phyloP scores from a whole-genome alignment of 1,140 invertebrate species.

The Drosophila fuyamai region DNA sequence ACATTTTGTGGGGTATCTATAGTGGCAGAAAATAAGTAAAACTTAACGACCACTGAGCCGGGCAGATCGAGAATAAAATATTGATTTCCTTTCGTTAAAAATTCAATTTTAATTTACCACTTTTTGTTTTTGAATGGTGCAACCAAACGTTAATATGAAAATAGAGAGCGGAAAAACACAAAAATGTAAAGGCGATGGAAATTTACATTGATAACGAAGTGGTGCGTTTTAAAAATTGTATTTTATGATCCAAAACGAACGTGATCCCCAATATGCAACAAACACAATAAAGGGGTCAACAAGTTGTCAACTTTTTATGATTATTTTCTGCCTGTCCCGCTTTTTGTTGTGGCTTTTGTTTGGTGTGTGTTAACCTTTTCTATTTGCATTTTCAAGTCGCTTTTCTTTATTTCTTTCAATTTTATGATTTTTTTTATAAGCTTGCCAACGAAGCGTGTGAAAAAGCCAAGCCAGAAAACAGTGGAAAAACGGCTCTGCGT shows the following conservation, averaged over 20 bases:
- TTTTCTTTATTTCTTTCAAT: constrained; percentile 36
- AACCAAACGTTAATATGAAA: not conserved
- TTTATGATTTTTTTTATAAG: constrained; percentile 32
- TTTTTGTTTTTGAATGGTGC: not conserved
- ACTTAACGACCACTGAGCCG: too few relatives aligned
- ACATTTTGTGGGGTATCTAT: not conserved
- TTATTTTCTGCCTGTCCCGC: constrained; percentile 19
- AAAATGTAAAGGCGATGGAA: not conserved
- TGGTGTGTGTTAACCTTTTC: constrained; percentile 28
- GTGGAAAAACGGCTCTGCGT: constrained; percentile 17
- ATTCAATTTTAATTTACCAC: constrained; percentile 5
- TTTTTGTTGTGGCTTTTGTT: constrained; percentile 20
- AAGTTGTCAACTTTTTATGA: constrained; percentile 56
- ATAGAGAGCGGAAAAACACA: constrained; percentile 4
- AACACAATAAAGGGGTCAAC: constrained; percentile 44
- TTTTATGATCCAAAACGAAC: constrained; percentile 41
- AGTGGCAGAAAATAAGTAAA: not conserved
- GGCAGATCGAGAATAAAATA: constrained; percentile 1
- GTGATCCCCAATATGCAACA: constrained; percentile 41
- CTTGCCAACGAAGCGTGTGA: constrained; percentile 36
- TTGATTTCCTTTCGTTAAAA: constrained; percentile 5
- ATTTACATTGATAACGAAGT: constrained; percentile 34
- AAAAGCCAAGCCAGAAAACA: constrained; percentile 28
- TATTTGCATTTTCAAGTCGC: constrained; percentile 34
- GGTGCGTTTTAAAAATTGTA: constrained; percentile 16